Evolutionary conservation across 2,113 vertebrate genomes (phyloP).

Genomic region (Cololabis saira): DNA sequence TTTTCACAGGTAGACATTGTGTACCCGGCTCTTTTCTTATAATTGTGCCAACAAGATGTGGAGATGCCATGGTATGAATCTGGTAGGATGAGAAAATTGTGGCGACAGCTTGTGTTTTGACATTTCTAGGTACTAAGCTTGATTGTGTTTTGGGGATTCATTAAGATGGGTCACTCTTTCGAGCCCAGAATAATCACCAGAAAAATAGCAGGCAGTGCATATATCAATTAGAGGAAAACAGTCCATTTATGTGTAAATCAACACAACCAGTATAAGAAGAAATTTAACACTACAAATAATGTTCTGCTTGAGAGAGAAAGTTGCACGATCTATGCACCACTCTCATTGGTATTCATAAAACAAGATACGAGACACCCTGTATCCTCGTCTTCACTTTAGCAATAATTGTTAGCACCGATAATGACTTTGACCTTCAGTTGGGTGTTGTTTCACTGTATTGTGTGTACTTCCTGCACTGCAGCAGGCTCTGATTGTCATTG

Average conservation of each 20-base stretch:
- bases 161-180: conserved; percentile 62
- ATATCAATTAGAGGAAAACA: conserved; percentile 68
- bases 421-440: conserved; percentile 74
- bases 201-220: conserved; percentile 40
- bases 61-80: conserved; percentile 24
- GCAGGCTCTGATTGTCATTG: conserved; percentile 7
- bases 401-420: conserved; percentile 69
- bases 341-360: conserved; percentile 74
- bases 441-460: conserved; percentile 49
- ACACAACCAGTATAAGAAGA: conserved; percentile 64
- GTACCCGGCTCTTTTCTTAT: conserved; percentile 23
- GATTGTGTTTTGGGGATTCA: conserved; percentile 56
- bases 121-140: conserved; percentile 37
- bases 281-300: conserved; percentile 63
- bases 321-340: conserved; percentile 35
- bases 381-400: conserved; percentile 68
- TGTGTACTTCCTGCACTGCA: conserved; percentile 42
- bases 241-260: conserved; percentile 60
- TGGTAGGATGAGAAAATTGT: conserved; percentile 37
- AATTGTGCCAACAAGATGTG: conserved; percentile 39
- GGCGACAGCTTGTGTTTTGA: conserved; percentile 13
- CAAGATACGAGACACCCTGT: conserved; percentile 55
- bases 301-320: conserved; percentile 71
- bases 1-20: conserved; percentile 12
- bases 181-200: conserved; percentile 52